Conservation (phyloP, 2,888 invertebrate species). For the Dorcus parallelipipedus region DNA sequence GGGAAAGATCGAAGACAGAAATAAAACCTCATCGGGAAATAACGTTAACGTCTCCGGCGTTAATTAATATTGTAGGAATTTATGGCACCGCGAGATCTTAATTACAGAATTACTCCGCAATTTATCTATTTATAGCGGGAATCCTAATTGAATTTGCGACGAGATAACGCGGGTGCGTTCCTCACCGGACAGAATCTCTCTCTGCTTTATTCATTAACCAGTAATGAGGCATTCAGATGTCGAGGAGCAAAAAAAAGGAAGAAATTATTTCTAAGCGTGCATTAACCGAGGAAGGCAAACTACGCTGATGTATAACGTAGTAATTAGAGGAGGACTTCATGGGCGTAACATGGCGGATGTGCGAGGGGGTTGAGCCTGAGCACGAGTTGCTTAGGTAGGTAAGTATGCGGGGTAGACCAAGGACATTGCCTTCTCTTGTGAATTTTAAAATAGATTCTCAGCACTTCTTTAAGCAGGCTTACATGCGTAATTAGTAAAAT, state of each 20-base stretch:
- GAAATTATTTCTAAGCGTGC: neutral
- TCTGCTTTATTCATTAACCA: constrained; percentile 26
- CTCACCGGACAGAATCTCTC: neutral
- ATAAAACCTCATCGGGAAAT: no score
- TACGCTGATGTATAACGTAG: neutral
- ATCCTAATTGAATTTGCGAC: neutral
- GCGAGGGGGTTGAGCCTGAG: neutral
- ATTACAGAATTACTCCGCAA: constrained; percentile 15
- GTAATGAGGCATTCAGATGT: constrained; percentile 23
- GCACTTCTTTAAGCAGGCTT: neutral
- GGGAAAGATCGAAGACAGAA: no score
- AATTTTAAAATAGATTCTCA: constrained; percentile 8
- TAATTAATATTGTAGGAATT: neutral
- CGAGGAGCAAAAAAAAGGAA: neutral
- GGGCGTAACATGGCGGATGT: neutral
- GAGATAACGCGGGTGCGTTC: neutral
- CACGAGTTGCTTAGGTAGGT: neutral
- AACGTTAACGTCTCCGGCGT: neutral
- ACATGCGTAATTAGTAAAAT: constrained; percentile 18
- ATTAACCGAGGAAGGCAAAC: neutral
- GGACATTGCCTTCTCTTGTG: constrained; percentile 7
- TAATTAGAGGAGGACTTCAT: neutral
- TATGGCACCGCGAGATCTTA: constrained; percentile 12
- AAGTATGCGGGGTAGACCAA: neutral
- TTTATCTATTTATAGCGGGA: constrained; percentile 15